phyloP scores from a whole-genome alignment of 2,797 vertebrate genomes.

The Sarcophilus harrisii region DNA sequence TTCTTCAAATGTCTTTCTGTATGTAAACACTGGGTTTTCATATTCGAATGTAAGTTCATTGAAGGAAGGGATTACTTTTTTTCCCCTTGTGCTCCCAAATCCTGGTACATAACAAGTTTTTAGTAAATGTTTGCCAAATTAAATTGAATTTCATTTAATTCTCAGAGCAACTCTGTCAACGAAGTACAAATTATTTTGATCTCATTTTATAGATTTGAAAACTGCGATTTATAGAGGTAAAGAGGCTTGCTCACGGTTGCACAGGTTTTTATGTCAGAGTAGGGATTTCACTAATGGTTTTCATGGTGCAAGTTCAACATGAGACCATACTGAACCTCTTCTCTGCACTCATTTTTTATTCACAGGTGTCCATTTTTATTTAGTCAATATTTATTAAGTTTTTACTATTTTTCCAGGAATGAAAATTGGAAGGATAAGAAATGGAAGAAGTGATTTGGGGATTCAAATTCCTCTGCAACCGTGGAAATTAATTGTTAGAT shows the following conservation, averaged over 20 bases:
- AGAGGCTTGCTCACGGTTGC: neutral
- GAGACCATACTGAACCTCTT: neutral
- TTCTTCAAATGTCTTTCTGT: neutral
- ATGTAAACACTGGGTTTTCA: neutral
- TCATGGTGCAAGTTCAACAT: neutral
- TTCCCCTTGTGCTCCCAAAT: neutral
- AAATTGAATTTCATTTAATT: neutral
- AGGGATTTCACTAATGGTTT: neutral
- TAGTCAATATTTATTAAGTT: too few species aligned
- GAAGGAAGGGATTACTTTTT: neutral
- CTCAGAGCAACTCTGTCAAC: neutral
- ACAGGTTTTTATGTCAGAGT: neutral
- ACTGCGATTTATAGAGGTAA: neutral
- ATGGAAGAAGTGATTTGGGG: neutral
- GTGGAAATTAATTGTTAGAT: neutral
- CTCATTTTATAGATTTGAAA: neutral
- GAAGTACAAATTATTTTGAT: neutral
- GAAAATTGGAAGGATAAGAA: neutral
- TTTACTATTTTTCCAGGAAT: neutral
- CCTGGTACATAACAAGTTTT: neutral
- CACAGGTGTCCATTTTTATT: too few species aligned
- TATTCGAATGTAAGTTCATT: neutral
- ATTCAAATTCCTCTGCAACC: neutral
- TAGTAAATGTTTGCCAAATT: neutral
- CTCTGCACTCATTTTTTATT: too few species aligned